Percentiles rank a stretch among this genome's conserved stretches.
These are phyloP conservation scores for Chrysodeixis includens DNA, from an alignment of 2,888 invertebrate genomes.

Conservation along the genomic window DNA sequence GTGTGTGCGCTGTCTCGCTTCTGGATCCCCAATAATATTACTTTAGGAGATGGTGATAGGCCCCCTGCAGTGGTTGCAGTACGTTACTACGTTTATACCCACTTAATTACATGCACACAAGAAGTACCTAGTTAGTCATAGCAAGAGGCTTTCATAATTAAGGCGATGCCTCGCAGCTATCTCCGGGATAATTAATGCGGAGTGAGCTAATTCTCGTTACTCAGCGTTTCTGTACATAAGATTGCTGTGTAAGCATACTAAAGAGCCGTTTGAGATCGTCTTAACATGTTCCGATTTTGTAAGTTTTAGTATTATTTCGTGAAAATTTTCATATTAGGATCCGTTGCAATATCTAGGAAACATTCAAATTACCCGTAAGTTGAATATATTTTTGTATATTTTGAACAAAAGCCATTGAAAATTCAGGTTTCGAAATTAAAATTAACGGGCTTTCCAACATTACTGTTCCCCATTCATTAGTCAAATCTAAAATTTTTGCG, in stretches of 20 bases:
- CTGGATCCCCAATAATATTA: too few relatives aligned
- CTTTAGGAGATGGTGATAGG: too few relatives aligned
- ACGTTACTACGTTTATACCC: not conserved
- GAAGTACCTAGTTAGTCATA: not conserved
- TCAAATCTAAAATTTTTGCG: not conserved
- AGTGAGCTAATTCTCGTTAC: conserved; percentile 25
- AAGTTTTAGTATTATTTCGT: not conserved
- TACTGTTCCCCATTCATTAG: not conserved
- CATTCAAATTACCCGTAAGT: too few relatives aligned
- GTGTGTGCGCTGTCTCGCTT: too few relatives aligned
- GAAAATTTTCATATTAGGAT: not conserved
- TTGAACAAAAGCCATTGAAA: too few relatives aligned
- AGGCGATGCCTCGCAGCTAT: conserved; percentile 13
- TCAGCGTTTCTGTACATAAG: conserved; percentile 26
- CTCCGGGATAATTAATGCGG: conserved; percentile 29
- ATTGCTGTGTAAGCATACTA: conserved; percentile 15
- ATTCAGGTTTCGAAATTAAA: not conserved
- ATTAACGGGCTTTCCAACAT: not conserved
- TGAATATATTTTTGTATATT: too few relatives aligned
- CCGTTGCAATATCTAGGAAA: too few relatives aligned
- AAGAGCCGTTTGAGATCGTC: conserved; percentile 5
- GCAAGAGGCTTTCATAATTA: conserved; percentile 25
- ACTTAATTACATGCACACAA: not conserved
- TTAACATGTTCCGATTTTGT: not conserved
- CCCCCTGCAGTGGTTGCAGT: too few relatives aligned